Evolutionary conservation across 2,113 vertebrate species (phyloP).

Genomic region (Trogon surrucura): DNA sequence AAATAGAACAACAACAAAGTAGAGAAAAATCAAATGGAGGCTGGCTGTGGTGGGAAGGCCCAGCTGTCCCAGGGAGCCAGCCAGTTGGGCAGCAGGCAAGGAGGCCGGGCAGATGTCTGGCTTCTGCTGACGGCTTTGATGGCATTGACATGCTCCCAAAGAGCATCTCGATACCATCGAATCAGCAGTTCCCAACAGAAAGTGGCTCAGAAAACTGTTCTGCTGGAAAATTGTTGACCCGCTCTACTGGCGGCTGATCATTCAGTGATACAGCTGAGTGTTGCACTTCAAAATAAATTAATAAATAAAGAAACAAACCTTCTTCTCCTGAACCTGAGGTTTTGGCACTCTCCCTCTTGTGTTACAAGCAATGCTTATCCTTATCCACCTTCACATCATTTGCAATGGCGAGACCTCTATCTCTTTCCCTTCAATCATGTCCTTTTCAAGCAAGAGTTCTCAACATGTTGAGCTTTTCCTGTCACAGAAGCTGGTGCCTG

Average conservation of each 20-base stretch:
- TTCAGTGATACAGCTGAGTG: neutral
- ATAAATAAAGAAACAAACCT: neutral
- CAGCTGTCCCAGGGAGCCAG: conserved; percentile 40
- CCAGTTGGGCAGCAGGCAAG: conserved; percentile 45
- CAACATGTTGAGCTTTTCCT: neutral
- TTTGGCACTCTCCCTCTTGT: neutral
- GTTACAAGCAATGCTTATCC: neutral
- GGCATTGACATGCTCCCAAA: conserved; percentile 5
- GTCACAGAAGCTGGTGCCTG: neutral
- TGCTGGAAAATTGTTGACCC: conserved; percentile 7
- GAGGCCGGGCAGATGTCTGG: conserved; percentile 48
- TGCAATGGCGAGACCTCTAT: neutral
- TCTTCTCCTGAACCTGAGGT: neutral
- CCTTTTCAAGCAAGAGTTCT: neutral
- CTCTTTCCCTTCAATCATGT: neutral
- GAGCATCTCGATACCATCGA: neutral
- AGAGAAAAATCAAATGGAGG: neutral
- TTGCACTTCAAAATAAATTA: neutral
- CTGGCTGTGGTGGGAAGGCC: neutral
- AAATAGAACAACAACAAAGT: neutral
- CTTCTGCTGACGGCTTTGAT: conserved; percentile 19
- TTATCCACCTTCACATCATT: neutral
- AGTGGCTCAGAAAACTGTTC: neutral
- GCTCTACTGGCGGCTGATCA: neutral
- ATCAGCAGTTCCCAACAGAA: conserved; percentile 23